Conservation (phyloP, 2,797 vertebrate genomes). For the Morelia viridis region DNA sequence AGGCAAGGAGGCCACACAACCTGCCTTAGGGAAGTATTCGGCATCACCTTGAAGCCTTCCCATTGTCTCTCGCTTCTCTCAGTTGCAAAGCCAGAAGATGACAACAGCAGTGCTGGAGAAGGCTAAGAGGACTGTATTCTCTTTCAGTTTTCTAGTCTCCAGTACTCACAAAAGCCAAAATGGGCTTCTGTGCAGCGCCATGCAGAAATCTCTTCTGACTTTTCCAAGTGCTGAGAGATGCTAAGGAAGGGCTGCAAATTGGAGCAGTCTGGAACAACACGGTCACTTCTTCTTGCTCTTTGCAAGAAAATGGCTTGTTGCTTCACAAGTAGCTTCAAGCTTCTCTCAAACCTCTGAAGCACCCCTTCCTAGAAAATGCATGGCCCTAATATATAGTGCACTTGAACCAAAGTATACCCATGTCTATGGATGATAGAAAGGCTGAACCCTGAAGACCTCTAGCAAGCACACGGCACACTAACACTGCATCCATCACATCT, state of each 20-base stretch:
- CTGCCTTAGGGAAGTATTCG: not conserved
- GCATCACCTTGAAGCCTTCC: not conserved
- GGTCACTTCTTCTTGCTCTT: not conserved
- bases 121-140: not conserved
- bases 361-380: not conserved
- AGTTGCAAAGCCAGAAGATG: not conserved
- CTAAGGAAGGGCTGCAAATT: not conserved
- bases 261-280: not conserved
- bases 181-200: not conserved
- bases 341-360: not conserved
- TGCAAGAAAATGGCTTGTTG: not conserved
- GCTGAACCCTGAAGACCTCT: not conserved
- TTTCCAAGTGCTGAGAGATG: not conserved
- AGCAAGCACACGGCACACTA: too few species aligned
- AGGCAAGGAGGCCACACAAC: not conserved
- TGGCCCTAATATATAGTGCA: not conserved
- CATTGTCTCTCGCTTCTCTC: not conserved
- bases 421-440: not conserved
- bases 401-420: not conserved
- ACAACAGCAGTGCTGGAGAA: not conserved
- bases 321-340: not conserved
- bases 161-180: not conserved
- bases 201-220: not conserved
- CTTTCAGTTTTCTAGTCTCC: not conserved
- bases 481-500: not conserved